Evolutionary conservation across 2,113 vertebrate genomes (phyloP), one percentile per base, ranked within the genome.

Genomic region (Brevimyrus niger): DNA sequence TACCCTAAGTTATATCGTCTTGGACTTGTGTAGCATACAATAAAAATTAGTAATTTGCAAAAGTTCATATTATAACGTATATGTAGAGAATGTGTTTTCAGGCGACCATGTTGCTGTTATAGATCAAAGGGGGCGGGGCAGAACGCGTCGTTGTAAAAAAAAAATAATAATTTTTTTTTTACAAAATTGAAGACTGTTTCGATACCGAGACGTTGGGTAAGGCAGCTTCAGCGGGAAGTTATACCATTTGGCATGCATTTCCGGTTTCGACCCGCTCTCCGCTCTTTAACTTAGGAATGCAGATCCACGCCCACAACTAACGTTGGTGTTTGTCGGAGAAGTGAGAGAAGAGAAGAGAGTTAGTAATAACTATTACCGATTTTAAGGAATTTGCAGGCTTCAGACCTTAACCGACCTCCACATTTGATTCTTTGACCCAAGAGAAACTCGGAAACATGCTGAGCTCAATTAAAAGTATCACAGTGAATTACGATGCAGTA

Each of bases 401-500:
- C 61, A 69, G n/a, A 65, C n/a, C 58, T 8, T 10, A 27, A 19
- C 17, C 73, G 21, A 8, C 35, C 38, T 21, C 51, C 35, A 7
- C 19, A 0, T 87, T 58, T 87, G 13, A 53, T 38, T 23, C 3
- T 53, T 31, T 21, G 27, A 27, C 53, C 15, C 17, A 19, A 38
- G 51, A 55, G 8, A 7, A 9, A 21, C 10, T 35, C 13, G 35
- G 21, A 58, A 85, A 42, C 19, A 89, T 89, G 88, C 80, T 50
- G 35, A 84, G 76, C 35, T 84, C 76, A 10, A 80, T 89, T 21
- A 89, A 89, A 84, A 61, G 15, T 46, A 84, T 89, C 15, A 44
- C 88, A 15, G 76, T 89, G 53, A 89, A 50, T 19, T 89, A 89
- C 80, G 80, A 89, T 38, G 17, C 76, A 2, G 48, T 89, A 11